Percentiles rank a stretch among this genome's conserved stretches.
These are phyloP conservation scores for Aethina tumida DNA, from an alignment of 1,140 invertebrate genomes.

Conservation along the genomic window DNA sequence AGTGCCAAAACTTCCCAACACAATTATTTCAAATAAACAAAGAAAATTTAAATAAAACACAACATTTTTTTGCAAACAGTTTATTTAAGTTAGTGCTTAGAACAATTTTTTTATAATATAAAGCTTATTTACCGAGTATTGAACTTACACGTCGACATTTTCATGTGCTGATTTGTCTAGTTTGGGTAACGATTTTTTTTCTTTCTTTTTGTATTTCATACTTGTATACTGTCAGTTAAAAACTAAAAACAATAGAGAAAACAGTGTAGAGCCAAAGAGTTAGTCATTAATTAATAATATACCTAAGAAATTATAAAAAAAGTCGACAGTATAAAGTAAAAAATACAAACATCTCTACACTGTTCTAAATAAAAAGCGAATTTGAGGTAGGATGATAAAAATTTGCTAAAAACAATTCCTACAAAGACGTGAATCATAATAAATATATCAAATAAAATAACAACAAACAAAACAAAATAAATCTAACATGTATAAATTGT, in stretches of 20 bases:
- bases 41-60: neutral
- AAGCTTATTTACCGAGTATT: constrained; percentile 27
- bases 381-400: too few species aligned
- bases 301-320: constrained; percentile 9
- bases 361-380: too few species aligned
- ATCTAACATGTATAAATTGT: too few species aligned
- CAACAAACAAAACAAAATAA: too few species aligned
- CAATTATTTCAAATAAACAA: too few species aligned
- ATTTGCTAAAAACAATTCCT: too few species aligned
- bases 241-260: too few species aligned
- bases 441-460: too few species aligned
- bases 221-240: too few species aligned
- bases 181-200: constrained; percentile 21
- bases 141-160: constrained; percentile 13
- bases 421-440: too few species aligned
- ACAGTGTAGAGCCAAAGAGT: constrained; percentile 10
- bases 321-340: neutral
- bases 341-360: neutral
- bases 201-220: constrained; percentile 1
- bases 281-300: constrained; percentile 3
- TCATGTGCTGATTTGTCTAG: constrained; percentile 19
- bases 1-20: too few species aligned
- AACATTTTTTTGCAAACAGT: constrained; percentile 28
- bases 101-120: constrained; percentile 25
- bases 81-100: constrained; percentile 33